Base-by-base conservation (phyloP, 2,888 invertebrate genomes). In the Apotomis betuletana region DNA sequence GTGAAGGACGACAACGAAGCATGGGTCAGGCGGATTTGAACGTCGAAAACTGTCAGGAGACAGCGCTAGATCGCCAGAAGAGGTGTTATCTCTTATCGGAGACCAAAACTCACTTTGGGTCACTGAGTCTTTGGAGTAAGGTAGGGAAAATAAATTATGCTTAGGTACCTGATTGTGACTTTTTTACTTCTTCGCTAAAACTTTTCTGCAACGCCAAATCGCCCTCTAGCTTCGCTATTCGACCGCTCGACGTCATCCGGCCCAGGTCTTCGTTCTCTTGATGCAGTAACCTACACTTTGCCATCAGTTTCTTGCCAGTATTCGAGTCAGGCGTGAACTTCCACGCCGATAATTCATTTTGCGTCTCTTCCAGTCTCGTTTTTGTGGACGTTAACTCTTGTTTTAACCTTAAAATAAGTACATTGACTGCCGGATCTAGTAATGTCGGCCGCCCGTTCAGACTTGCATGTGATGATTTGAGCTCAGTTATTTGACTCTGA, bases 241-340 rank as follows among this genome's bases (percentile, higher is more conserved):
- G 94, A 1, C 99, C 99, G 79, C 98, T 98, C 5, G 98, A 97
- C 59, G 99, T 98, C 95, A 98, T 97, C 84, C 98, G 97, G 10
- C 99, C 99, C 27, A 99, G 94, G 84, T 99, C 99, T 89, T 99
- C 99, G 90, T 99, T 99, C 89, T 99, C 99, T 89, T 99, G 98
- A 85, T 99, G 97, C 61, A 99, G 91, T 78, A 98, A 93, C 75
- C 99, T 95, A 87, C 99, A 99, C 88, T 99, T 98, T 9, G 99
- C 98, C 99, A 99, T 99, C 78, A 99, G 94, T 78, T 99, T 96
- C 91, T 99, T 99, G 76, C 99, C 99, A 61, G 99, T 99, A 93
- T 98, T 98, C 76, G 98, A 99, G 90, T 99, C 99, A n/a, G 99
- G 98, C 12, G 99, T 99, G 90, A 99, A 99, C 91, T 99, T 99